Conservation (phyloP, 37 sponge, comb jelly and placozoan genomes). For the Spongilla lacustris region DNA sequence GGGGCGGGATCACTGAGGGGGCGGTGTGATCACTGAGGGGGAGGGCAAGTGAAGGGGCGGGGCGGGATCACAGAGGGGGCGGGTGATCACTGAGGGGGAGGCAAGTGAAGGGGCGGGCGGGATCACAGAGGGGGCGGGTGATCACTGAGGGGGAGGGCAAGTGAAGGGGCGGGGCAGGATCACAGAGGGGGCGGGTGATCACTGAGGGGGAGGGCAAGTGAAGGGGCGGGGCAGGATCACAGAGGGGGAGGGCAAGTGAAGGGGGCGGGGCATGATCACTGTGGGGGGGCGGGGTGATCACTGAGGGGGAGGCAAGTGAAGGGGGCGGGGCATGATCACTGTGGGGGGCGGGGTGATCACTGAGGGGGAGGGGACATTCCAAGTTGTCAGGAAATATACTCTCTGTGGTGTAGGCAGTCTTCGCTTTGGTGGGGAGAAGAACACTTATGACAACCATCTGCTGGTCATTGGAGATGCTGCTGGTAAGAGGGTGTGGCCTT, state of each 20-base stretch:
- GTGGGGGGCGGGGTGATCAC: not conserved
- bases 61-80: not conserved
- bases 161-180: not conserved
- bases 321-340: not conserved
- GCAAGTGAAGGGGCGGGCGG: not conserved
- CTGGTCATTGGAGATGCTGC: slow-evolving; percentile 75
- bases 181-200: not conserved
- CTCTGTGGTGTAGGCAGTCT: not conserved
- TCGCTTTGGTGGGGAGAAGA: slow-evolving; percentile 56
- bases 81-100: not conserved
- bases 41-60: not conserved
- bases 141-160: not conserved
- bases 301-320: not conserved
- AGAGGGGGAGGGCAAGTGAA: not conserved
- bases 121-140: too few relatives aligned
- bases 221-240: not conserved
- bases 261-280: not conserved
- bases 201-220: not conserved
- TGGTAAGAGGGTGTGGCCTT: slow-evolving; percentile 23
- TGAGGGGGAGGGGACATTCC: not conserved
- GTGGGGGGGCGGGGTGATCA: not conserved
- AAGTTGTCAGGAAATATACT: not conserved
- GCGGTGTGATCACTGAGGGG: too few relatives aligned
- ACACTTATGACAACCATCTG: slow-evolving; percentile 57
- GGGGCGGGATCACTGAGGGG: not conserved